Conservation (phyloP, 2,797 vertebrate species). For the Silurus lanzhouensis region DNA sequence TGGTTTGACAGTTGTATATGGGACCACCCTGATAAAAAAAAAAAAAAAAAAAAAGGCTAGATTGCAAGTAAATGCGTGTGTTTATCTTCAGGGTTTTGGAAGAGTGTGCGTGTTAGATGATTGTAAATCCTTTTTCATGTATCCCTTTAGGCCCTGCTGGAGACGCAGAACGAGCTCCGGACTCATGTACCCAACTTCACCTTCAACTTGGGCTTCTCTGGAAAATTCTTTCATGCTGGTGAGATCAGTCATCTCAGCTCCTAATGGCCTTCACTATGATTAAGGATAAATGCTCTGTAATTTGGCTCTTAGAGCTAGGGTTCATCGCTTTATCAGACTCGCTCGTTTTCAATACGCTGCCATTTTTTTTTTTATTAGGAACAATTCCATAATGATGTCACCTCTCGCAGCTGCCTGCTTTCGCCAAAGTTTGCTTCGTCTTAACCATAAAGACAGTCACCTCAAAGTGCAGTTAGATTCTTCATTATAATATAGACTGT, state of each 20-base stretch:
- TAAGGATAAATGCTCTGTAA: not conserved
- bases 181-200: slow-evolving; percentile 96
- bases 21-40: slow-evolving; percentile 5
- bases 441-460: not conserved
- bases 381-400: not conserved
- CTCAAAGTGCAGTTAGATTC: not conserved
- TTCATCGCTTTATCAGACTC: not conserved
- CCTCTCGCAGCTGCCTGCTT: not conserved
- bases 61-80: slow-evolving; percentile 8
- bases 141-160: slow-evolving; percentile 84
- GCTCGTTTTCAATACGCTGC: not conserved
- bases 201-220: slow-evolving; percentile 99
- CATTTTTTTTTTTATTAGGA: not conserved
- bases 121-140: slow-evolving; percentile 14
- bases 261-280: not conserved
- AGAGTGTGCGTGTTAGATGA: slow-evolving; percentile 9
- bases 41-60: slow-evolving; percentile 20
- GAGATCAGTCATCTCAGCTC: slow-evolving; percentile 51
- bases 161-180: slow-evolving; percentile 91
- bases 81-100: slow-evolving; percentile 47
- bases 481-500: not conserved
- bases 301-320: not conserved
- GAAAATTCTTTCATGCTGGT: slow-evolving; percentile 99
- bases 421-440: not conserved
- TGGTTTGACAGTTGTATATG: not conserved